phyloP scores from a whole-genome alignment of 1,140 invertebrate species.

The Chymomyza costata region DNA sequence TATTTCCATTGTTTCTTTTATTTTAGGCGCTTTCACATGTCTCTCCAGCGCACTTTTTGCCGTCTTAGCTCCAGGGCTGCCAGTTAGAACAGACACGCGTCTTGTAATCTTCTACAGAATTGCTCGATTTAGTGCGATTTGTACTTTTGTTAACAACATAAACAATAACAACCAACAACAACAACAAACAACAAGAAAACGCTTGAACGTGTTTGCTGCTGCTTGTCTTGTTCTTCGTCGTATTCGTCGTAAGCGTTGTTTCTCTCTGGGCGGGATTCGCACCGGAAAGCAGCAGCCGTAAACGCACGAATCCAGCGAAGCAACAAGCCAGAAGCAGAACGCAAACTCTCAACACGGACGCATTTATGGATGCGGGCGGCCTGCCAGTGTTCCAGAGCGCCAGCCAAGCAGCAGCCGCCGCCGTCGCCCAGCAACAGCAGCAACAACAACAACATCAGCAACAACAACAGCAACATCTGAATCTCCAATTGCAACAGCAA shows the following conservation, averaged over 20 bases:
- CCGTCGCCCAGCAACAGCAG: conserved; percentile 64
- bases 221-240: conserved; percentile 64
- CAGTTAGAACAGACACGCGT: conserved; percentile 22
- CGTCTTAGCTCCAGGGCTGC: conserved; percentile 32
- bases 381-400: conserved; percentile 75
- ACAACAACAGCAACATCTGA: conserved; percentile 60
- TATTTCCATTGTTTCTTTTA: not conserved
- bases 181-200: conserved; percentile 19
- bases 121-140: too few relatives aligned
- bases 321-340: conserved; percentile 52
- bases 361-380: conserved; percentile 76
- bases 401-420: conserved; percentile 72
- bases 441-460: conserved; percentile 62
- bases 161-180: conserved; percentile 4
- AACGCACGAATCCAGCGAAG: conserved; percentile 67
- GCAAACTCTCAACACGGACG: conserved; percentile 68
- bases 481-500: conserved; percentile 59
- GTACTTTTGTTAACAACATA: not conserved
- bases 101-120: conserved; percentile 20
- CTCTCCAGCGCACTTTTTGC: conserved; percentile 1
- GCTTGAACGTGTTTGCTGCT: conserved; percentile 14
- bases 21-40: conserved; percentile 30
- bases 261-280: too few relatives aligned
- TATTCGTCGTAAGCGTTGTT: conserved; percentile 63
- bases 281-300: conserved; percentile 23